Base-by-base conservation (phyloP, 2,797 vertebrate species). In the Todus mexicanus region DNA sequence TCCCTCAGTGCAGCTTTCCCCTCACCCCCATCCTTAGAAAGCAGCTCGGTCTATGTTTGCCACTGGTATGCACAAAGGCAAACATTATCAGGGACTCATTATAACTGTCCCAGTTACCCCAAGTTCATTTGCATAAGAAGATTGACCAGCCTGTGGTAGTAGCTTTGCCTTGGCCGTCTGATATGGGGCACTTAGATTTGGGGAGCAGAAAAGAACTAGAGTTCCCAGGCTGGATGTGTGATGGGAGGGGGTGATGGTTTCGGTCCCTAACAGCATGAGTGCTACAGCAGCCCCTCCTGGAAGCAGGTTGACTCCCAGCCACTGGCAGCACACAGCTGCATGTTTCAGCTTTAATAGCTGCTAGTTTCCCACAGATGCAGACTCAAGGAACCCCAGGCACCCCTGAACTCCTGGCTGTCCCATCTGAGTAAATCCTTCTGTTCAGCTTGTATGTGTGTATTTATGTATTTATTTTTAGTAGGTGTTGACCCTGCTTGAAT, bases 101-200 rank as follows among this genome's bases (percentile, higher is more conserved):
- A 74, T 87, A 86, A 81, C 85, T 71, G 45, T 92, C 90, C 93
- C 85, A 81, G 29, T 93, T 94, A 93, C 73, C n/a, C 59, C 10
- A 40, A 64, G 59, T 75, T 89, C 40, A 88, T 96, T 93, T 92
- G 81, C 92, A 77, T 95, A 80, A 95, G 87, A 75, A 88, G 76
- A 86, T 56, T 71, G 84, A 47, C 76, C 47, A 73, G 79, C 63
- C 77, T 76, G 78, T 77, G 80, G 47, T 33, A 45, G 72, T 73
- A 64, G 37, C 48, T 54, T 66, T 90, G 94, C 75, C 48, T 61
- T 59, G 43, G 12, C 64, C 54, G n/a, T 60, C 73, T 80, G 35
- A 47, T 69, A 53, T 1, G 40, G 56, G 68, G 63, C 60, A 40
- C 21, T 54, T 40, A 16, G 50, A 65, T 95, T 43, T 91, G 60